These are phyloP conservation scores for Plusia festucae DNA, from an alignment of 2,888 invertebrate species.

Conservation along the genomic window DNA sequence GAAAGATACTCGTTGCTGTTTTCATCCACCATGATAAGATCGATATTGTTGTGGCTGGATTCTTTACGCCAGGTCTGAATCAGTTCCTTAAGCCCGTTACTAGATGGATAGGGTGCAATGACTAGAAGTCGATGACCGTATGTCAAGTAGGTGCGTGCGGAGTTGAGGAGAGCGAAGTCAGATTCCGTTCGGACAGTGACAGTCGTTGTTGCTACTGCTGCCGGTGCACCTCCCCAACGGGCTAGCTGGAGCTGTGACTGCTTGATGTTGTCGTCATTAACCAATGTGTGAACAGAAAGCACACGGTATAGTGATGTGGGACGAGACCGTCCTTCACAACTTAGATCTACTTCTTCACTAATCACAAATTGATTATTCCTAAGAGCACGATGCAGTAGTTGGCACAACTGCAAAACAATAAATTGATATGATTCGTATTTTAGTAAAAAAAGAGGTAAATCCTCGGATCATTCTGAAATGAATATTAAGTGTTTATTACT, in stretches of 20 bases:
- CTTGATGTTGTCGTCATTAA: conserved; percentile 23
- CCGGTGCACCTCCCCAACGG: conserved; percentile 42
- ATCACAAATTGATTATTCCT: conserved; percentile 47
- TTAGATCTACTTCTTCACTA: conserved; percentile 41
- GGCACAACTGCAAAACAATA: conserved; percentile 41
- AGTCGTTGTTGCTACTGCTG: conserved; percentile 34
- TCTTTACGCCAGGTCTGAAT: conserved; percentile 59
- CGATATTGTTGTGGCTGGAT: conserved; percentile 46
- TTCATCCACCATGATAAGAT: conserved; percentile 48
- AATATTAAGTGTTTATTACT: no score
- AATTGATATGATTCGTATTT: background rate
- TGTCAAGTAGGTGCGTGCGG: conserved; percentile 40
- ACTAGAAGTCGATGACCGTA: conserved; percentile 51
- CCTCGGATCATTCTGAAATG: no score
- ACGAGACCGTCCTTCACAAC: conserved; percentile 8
- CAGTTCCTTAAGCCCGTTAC: conserved; percentile 54
- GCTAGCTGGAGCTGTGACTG: conserved; percentile 48
- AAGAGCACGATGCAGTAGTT: conserved; percentile 41
- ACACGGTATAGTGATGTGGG: conserved; percentile 44
- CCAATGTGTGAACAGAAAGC: conserved; percentile 32
- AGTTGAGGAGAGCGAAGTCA: conserved; percentile 51
- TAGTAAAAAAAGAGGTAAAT: no score
- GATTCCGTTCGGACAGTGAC: conserved; percentile 47
- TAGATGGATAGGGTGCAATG: conserved; percentile 55
- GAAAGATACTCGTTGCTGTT: conserved; percentile 31